Evolutionary conservation across 2,797 vertebrate genomes (phyloP).

Genomic region (Nannoperca australis): DNA sequence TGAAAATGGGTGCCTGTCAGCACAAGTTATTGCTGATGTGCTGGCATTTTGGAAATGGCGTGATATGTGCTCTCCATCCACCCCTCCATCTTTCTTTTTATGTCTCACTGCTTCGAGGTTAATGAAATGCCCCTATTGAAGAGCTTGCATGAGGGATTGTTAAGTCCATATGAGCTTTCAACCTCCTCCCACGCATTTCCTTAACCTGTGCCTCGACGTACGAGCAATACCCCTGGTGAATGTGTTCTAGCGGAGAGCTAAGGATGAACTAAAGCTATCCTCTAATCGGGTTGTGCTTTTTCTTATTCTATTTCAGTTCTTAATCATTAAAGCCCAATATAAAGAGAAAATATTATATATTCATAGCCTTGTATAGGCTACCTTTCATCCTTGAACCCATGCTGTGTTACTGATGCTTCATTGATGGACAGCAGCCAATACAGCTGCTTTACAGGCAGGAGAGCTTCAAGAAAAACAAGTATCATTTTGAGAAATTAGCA

Average conservation of each 20-base stretch:
- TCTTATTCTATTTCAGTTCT: slow-evolving; percentile 28
- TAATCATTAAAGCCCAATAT: slow-evolving; percentile 1
- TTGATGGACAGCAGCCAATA: slow-evolving; percentile 31
- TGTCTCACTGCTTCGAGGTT: slow-evolving; percentile 69
- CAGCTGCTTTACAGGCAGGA: slow-evolving; percentile 26
- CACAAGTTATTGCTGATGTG: slow-evolving; percentile 53
- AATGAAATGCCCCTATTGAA: slow-evolving; percentile 76
- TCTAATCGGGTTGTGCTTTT: slow-evolving; percentile 38
- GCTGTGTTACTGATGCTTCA: slow-evolving; percentile 34
- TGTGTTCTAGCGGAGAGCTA: slow-evolving; percentile 18
- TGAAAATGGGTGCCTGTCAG: slow-evolving; percentile 64
- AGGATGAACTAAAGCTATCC: slow-evolving; percentile 26
- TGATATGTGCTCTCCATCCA: slow-evolving; percentile 24
- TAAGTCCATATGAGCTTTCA: slow-evolving; percentile 51
- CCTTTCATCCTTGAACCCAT: slow-evolving; percentile 27
- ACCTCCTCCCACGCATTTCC: slow-evolving; percentile 35
- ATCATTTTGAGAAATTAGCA: slow-evolving; percentile 20
- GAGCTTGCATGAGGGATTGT: slow-evolving; percentile 58
- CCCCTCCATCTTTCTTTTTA: slow-evolving; percentile 58
- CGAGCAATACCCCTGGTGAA: slow-evolving; percentile 16
- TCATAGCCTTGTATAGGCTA: not conserved
- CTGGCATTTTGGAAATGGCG: slow-evolving; percentile 68
- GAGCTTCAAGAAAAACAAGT: slow-evolving; percentile 16
- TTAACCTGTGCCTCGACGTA: slow-evolving; percentile 39
- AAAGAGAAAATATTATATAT: slow-evolving; percentile 12